phyloP scores from a whole-genome alignment of 2,888 invertebrate genomes.

The Acanthosepion esculentum region DNA sequence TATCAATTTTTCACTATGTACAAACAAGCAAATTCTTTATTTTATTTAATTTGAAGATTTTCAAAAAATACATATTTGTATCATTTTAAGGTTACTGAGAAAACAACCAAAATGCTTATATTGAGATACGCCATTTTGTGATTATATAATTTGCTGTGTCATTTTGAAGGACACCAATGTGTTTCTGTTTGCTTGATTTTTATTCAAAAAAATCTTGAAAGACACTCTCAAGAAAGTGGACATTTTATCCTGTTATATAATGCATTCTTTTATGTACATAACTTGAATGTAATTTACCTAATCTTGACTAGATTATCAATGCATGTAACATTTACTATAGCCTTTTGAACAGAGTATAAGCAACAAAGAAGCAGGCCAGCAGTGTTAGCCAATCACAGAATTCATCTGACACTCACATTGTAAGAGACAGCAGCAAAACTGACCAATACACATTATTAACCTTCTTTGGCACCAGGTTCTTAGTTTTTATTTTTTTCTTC shows the following conservation, averaged over 20 bases:
- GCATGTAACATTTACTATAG: background rate
- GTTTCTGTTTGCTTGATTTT: background rate
- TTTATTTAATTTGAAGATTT: background rate
- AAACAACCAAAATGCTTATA: background rate
- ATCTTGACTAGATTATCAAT: background rate
- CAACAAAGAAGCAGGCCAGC: constrained; percentile 14
- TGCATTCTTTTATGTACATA: background rate
- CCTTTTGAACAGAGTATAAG: background rate
- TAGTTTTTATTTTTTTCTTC: background rate
- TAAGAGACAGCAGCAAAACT: background rate
- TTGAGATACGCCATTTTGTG: background rate
- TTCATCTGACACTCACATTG: constrained; percentile 33
- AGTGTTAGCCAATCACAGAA: background rate
- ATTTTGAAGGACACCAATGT: constrained; percentile 33
- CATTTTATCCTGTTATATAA: background rate
- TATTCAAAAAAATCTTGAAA: background rate
- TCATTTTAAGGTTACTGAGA: background rate
- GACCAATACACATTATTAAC: background rate
- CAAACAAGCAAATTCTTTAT: constrained; percentile 13
- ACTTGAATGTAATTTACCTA: background rate
- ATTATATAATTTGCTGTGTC: background rate
- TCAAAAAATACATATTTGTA: background rate
- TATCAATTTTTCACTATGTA: background rate
- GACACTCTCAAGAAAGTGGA: background rate
- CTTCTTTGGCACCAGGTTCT: constrained; percentile 33